Evolutionary conservation across 2,888 invertebrate species (phyloP).

Genomic region (Mimumesa dahlbomi): DNA sequence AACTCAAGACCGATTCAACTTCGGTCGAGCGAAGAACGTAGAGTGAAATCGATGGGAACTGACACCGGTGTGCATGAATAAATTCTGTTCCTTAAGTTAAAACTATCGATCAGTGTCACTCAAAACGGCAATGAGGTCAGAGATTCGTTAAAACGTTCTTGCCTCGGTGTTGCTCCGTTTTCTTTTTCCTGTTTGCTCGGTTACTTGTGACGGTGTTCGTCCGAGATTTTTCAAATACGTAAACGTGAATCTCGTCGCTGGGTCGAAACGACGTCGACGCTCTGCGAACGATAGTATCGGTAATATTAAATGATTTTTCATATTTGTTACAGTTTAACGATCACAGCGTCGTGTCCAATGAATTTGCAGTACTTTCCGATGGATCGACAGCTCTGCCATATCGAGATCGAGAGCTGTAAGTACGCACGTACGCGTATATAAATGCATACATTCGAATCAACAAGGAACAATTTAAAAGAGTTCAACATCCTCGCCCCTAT

Average conservation of each 20-base stretch:
- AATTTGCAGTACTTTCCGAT: slow-evolving; percentile 97
- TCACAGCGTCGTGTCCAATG: slow-evolving; percentile 98
- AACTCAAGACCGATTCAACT: slow-evolving; percentile 33
- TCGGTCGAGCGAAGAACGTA: slow-evolving; percentile 29
- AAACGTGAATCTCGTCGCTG: too few relatives aligned
- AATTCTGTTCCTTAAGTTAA: slow-evolving; percentile 6
- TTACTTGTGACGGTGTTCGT: too few relatives aligned
- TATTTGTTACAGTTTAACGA: slow-evolving; percentile 89
- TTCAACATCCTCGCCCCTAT: slow-evolving; percentile 55
- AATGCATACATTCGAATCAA: slow-evolving; percentile 51
- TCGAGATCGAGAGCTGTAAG: slow-evolving; percentile 99
- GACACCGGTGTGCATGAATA: slow-evolving; percentile 29
- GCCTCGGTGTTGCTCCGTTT: background rate
- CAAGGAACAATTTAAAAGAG: slow-evolving; percentile 42
- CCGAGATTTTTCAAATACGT: too few relatives aligned
- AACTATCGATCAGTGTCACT: slow-evolving; percentile 31
- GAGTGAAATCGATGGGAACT: slow-evolving; percentile 19
- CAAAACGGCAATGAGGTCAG: background rate
- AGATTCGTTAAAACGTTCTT: too few relatives aligned
- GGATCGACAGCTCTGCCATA: slow-evolving; percentile 96
- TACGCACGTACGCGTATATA: slow-evolving; percentile 80
- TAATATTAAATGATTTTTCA: slow-evolving; percentile 7
- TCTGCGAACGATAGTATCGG: too few relatives aligned
- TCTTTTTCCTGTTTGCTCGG: background rate
- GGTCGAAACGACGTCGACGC: too few relatives aligned